Evolutionary conservation across 2,888 invertebrate genomes (phyloP), one percentile per base, ranked within the genome.

Genomic region (Platycheirus albimanus): DNA sequence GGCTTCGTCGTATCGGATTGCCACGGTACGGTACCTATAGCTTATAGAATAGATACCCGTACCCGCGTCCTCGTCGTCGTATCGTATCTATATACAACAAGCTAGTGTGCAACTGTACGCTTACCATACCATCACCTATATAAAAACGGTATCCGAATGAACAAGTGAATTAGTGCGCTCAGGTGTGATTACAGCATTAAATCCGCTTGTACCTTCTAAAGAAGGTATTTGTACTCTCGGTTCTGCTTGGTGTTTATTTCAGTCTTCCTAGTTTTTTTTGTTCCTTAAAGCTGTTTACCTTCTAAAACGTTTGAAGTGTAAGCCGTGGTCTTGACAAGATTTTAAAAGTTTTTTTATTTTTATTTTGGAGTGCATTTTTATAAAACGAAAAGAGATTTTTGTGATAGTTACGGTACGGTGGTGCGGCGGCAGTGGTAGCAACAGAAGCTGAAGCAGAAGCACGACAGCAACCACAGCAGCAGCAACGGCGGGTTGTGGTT

Each of bases 131-230:
- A 36, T 10, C 8, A 36, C 24, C 38, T 58, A 1, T 58, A 58
- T 41, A 58, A 67, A 56, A 77, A 58, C 63, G 56, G 61, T 79
- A 72, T 76, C 54, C 67, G 36, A 64, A 78, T 56, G 69, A 83
- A 74, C 83, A 78, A 83, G 83, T 83, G 83, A 83, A 78, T 83
- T 78, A 83, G 83, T 83, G 77, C 83, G 69, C 64, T 83, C 83
- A 83, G 83, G 83, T 83, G 83, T 83, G 83, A 72, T 74, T 67
- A 83, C 78, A 64, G 78, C 63, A 77, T 83, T 77, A 78, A 83
- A 69, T 74, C 77, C 67, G 67, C 61, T 63, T 69, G 72, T 63
- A 63, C 51, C 52, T 11, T 24, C 41, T 56, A 10, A 33, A 11
- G 15, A 56, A 41, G 38, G 56, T 11, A 49, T 8, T 36, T 49